Base-by-base conservation (phyloP, 2,888 invertebrate genomes). In the Clepsis dumicolana region DNA sequence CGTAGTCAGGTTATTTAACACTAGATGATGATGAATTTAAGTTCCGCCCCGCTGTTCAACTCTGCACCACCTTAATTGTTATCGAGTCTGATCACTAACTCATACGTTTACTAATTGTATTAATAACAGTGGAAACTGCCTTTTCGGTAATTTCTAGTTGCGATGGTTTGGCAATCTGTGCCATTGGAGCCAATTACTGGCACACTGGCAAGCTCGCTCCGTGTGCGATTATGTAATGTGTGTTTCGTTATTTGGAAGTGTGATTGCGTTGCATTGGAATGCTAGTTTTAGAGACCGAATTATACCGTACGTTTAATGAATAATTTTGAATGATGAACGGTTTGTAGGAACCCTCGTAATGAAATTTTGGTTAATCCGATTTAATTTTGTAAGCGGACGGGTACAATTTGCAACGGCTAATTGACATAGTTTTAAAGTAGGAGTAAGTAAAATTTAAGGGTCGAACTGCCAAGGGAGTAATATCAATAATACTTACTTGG, bases 1-100 rank as follows among this genome's bases (percentile, higher is more conserved):
- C n/a, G n/a, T n/a, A n/a, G n/a, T n/a, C n/a, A n/a, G n/a, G n/a
- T n/a, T n/a, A n/a, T n/a, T n/a, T n/a, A n/a, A n/a, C n/a, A n/a
- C n/a, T n/a, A n/a, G n/a, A n/a, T n/a, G n/a, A n/a, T n/a, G n/a
- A n/a, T n/a, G n/a, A 27, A 4, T 14, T 18, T 32, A 54, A 54
- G 5, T 38, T 21, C 4, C n/a, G 8, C 57, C 21, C 57, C 38
- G 18, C 56, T 67, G 60, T 48, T 18, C 21, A 24, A 14, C 44
- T 24, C 35, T 38, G 38, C 25, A 48, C 24, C 50, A 32, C 62
- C 65, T 77, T 84, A 84, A 84, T 84, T 83, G 80, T 77, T 79
- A 80, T 82, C 80, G 83, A 82, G 75, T 74, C 75, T 72, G 78
- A 82, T 81, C 83, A 79, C 76, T 77, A 77, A 73, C 75, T 74